phyloP scores from a whole-genome alignment of 1,140 invertebrate genomes.

The Meloidogyne exigua region DNA sequence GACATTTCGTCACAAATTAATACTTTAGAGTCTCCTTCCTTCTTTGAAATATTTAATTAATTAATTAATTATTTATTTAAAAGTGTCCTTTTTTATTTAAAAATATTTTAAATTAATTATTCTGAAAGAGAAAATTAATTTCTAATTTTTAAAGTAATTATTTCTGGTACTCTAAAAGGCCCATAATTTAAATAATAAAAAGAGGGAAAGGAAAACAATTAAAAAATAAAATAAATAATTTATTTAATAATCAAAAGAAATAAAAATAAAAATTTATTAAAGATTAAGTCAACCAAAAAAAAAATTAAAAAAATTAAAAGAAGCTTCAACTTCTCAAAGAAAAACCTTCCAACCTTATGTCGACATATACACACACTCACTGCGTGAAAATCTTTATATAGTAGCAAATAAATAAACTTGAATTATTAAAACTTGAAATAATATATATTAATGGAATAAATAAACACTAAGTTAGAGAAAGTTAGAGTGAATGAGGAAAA shows the following conservation, averaged over 20 bases:
- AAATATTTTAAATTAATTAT: too few relatives aligned
- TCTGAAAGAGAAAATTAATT: not conserved
- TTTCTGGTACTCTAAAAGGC: not conserved
- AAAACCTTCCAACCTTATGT: not conserved
- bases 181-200: too few relatives aligned
- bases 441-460: not conserved
- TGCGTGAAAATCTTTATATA: not conserved
- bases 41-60: too few relatives aligned
- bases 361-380: not conserved
- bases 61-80: too few relatives aligned
- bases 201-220: too few relatives aligned
- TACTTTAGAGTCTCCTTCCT: too few relatives aligned
- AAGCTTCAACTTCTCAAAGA: not conserved
- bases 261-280: too few relatives aligned
- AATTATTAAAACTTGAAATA: not conserved
- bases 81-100: too few relatives aligned
- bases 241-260: too few relatives aligned
- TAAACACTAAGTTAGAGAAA: not conserved
- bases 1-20: not conserved
- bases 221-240: too few relatives aligned
- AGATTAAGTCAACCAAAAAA: too few relatives aligned
- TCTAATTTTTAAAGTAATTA: not conserved
- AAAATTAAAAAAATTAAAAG: too few relatives aligned
- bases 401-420: not conserved
- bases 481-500: not conserved